A percentile compares a stretch with the other conserved stretches of the same genome.
Evolutionary conservation across 2,797 vertebrate genomes (phyloP).

Genomic region (Sylvilagus floridanus): DNA sequence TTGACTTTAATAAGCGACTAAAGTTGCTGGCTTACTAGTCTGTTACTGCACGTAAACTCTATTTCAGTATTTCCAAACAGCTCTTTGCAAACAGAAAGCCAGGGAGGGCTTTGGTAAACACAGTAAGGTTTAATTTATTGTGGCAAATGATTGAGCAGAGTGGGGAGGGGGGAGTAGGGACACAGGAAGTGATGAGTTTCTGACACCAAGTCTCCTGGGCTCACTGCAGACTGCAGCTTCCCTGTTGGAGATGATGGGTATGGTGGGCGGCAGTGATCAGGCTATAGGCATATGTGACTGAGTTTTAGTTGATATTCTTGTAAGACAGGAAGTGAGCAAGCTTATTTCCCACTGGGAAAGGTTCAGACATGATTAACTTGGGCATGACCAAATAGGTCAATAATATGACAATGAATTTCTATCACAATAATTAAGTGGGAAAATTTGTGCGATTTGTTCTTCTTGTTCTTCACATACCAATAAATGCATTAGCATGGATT

Average conservation of each 20-base stretch:
- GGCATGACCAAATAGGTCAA: slow-evolving; percentile 91
- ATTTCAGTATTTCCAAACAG: slow-evolving; percentile 89
- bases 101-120: slow-evolving; percentile 75
- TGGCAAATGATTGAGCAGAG: slow-evolving; percentile 83
- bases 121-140: slow-evolving; percentile 85
- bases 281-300: slow-evolving; percentile 87
- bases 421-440: slow-evolving; percentile 90
- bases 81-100: slow-evolving; percentile 83
- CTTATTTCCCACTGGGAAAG: slow-evolving; percentile 90
- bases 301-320: slow-evolving; percentile 89
- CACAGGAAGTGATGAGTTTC: slow-evolving; percentile 85
- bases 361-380: slow-evolving; percentile 91
- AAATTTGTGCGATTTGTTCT: slow-evolving; percentile 89
- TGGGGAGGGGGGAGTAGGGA: slow-evolving; percentile 9
- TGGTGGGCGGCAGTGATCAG: slow-evolving; percentile 84
- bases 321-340: slow-evolving; percentile 89
- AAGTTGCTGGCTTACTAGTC: slow-evolving; percentile 93
- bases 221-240: slow-evolving; percentile 74
- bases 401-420: slow-evolving; percentile 89
- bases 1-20: slow-evolving; percentile 94
- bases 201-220: slow-evolving; percentile 87
- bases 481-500: slow-evolving; percentile 87
- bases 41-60: slow-evolving; percentile 91
- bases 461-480: slow-evolving; percentile 87
- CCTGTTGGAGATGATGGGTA: slow-evolving; percentile 83